phyloP scores from a whole-genome alignment of 2,113 vertebrate species.

The Ranitomeya imitator region DNA sequence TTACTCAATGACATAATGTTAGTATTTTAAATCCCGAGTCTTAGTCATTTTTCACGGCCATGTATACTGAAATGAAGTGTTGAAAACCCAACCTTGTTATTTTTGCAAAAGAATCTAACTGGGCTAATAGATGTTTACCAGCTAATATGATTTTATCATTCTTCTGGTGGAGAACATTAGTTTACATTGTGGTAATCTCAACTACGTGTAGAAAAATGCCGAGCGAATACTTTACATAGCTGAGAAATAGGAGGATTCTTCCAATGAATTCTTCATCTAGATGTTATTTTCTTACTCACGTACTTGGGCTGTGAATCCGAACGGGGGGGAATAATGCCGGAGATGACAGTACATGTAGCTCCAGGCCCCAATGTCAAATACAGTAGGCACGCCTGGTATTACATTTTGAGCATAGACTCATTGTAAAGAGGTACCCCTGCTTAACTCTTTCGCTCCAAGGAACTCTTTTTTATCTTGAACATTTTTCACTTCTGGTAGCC shows the following conservation, averaged over 20 bases:
- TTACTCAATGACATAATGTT: constrained; percentile 58
- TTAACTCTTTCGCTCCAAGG: neutral
- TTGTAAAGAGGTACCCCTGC: neutral
- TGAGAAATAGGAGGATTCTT: constrained; percentile 28
- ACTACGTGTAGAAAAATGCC: constrained; percentile 27
- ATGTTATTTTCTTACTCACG: constrained; percentile 22
- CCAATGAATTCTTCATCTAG: constrained; percentile 23
- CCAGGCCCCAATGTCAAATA: neutral
- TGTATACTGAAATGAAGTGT: constrained; percentile 31
- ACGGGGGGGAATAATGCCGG: neutral
- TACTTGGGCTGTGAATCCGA: constrained; percentile 26
- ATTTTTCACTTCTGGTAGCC: neutral
- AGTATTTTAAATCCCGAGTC: constrained; percentile 44
- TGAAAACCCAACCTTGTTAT: constrained; percentile 31
- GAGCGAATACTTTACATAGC: constrained; percentile 44
- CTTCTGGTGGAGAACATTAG: neutral
- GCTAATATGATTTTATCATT: constrained; percentile 17
- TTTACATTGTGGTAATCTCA: constrained; percentile 46
- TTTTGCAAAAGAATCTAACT: constrained; percentile 38
- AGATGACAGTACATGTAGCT: neutral
- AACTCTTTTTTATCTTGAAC: too few species aligned
- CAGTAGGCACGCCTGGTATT: constrained; percentile 3
- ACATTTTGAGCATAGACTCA: neutral
- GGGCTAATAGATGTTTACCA: constrained; percentile 13
- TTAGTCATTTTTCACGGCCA: constrained; percentile 27